These are phyloP conservation scores for Eptesicus fuscus DNA, from an alignment of 2,113 vertebrate species.

Conservation along the genomic window DNA sequence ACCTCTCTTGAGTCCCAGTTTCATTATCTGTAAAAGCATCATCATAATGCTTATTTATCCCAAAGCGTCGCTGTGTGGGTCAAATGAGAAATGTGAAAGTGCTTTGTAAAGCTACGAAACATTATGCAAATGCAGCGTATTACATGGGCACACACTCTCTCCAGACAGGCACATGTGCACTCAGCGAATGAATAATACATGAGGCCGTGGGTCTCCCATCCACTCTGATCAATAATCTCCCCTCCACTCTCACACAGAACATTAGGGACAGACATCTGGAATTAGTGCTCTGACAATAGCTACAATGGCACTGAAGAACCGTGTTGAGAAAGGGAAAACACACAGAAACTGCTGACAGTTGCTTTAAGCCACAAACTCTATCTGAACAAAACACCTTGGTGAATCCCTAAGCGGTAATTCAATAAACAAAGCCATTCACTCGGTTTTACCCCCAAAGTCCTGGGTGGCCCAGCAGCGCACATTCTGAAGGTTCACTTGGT, in stretches of 20 bases:
- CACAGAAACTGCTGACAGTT: slow-evolving; percentile 58
- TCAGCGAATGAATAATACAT: slow-evolving; percentile 31
- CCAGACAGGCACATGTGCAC: neutral
- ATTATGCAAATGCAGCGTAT: slow-evolving; percentile 19
- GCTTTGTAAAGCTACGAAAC: neutral
- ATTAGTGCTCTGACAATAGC: slow-evolving; percentile 32
- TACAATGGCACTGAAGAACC: neutral
- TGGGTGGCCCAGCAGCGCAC: slow-evolving; percentile 66
- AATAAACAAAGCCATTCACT: slow-evolving; percentile 65
- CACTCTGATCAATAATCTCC: slow-evolving; percentile 46
- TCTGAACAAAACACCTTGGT: slow-evolving; percentile 62
- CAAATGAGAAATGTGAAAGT: neutral
- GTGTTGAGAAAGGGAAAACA: slow-evolving; percentile 10
- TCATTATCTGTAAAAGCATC: slow-evolving; percentile 4
- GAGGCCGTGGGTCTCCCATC: neutral
- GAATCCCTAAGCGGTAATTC: slow-evolving; percentile 67
- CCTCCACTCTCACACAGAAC: neutral
- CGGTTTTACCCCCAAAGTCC: slow-evolving; percentile 39
- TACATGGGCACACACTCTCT: neutral
- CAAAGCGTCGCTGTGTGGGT: neutral
- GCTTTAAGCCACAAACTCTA: slow-evolving; percentile 47
- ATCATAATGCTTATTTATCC: neutral
- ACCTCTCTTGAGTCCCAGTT: neutral
- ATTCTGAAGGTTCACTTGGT: slow-evolving; percentile 73
- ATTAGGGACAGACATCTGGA: slow-evolving; percentile 15